Evolutionary conservation across 2,797 vertebrate species (phyloP).

Genomic region (Halcyon chelicuti): DNA sequence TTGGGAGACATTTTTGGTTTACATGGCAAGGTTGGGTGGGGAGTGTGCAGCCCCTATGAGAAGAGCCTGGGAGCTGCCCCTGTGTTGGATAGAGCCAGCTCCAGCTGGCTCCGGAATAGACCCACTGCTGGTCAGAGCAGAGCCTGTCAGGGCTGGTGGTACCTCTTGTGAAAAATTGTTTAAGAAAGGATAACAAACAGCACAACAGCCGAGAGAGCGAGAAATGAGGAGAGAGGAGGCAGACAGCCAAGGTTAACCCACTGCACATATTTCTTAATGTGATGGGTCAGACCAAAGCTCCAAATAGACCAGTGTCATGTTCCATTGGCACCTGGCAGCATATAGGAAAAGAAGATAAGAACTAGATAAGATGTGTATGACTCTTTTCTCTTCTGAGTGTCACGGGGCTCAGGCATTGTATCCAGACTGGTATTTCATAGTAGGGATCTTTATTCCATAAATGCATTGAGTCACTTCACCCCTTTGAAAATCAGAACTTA

Average conservation of each 20-base stretch:
- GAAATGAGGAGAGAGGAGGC: background rate
- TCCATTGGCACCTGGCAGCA: background rate
- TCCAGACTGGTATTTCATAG: background rate
- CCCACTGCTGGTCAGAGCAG: background rate
- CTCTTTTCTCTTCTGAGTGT: background rate
- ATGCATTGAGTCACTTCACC: background rate
- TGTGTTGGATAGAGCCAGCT: background rate
- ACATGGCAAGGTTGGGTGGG: fast-evolving
- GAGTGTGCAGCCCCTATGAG: background rate
- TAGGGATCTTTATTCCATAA: background rate
- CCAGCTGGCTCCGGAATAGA: too few species aligned
- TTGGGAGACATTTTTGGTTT: background rate
- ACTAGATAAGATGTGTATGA: fast-evolving
- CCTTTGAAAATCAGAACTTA: background rate
- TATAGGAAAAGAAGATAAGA: too few species aligned
- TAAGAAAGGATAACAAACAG: background rate
- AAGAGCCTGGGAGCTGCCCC: background rate
- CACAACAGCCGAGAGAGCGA: background rate
- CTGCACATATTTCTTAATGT: fast-evolving
- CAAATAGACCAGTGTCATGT: fast-evolving
- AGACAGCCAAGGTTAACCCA: background rate
- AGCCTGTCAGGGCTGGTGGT: background rate
- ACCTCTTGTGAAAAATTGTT: background rate
- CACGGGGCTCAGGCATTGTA: too few species aligned
- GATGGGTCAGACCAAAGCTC: background rate